Evolutionary conservation across 1,140 invertebrate genomes (phyloP).

Genomic region (Eueides isabella): DNA sequence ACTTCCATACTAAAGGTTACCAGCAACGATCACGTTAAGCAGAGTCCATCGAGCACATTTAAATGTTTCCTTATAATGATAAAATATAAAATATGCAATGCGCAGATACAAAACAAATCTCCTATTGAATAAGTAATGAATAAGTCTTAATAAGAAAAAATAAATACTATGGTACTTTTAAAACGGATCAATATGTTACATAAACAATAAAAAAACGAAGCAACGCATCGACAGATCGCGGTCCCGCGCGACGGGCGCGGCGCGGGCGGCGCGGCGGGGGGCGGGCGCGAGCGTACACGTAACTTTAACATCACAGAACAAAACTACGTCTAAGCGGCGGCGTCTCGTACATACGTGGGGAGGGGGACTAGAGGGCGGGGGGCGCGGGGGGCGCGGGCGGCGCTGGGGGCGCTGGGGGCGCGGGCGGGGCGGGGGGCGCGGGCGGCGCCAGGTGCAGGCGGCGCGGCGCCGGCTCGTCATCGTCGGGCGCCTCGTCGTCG

Average conservation of each 20-base stretch:
- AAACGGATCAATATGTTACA: conserved; percentile 72
- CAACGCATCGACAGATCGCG: conserved; percentile 39
- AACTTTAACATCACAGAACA: conserved; percentile 74
- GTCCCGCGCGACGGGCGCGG: background rate
- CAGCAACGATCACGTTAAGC: conserved; percentile 17
- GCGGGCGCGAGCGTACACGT: conserved; percentile 49
- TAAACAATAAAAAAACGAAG: conserved; percentile 56
- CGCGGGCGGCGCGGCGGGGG: conserved; percentile 14
- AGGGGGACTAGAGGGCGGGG: conserved; percentile 41
- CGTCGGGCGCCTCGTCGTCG: conserved; percentile 53
- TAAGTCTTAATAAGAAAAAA: conserved; percentile 67
- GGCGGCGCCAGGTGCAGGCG: conserved; percentile 46
- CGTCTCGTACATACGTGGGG: conserved; percentile 32
- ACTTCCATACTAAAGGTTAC: background rate
- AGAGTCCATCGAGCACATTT: conserved; percentile 23
- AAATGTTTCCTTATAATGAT: conserved; percentile 40
- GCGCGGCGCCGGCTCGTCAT: conserved; percentile 47
- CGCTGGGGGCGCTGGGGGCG: conserved; percentile 41
- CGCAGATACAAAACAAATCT: conserved; percentile 55
- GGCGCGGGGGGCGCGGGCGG: conserved; percentile 42
- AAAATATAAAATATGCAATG: conserved; percentile 57
- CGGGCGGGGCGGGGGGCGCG: conserved; percentile 40
- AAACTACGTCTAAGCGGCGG: conserved; percentile 66
- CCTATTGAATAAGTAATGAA: conserved; percentile 55
- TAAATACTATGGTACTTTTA: conserved; percentile 78